A percentile compares a stretch with the other conserved stretches of the same genome.
phyloP scores from a whole-genome alignment of 2,113 vertebrate species.

The Cyprinodon variegatus region DNA sequence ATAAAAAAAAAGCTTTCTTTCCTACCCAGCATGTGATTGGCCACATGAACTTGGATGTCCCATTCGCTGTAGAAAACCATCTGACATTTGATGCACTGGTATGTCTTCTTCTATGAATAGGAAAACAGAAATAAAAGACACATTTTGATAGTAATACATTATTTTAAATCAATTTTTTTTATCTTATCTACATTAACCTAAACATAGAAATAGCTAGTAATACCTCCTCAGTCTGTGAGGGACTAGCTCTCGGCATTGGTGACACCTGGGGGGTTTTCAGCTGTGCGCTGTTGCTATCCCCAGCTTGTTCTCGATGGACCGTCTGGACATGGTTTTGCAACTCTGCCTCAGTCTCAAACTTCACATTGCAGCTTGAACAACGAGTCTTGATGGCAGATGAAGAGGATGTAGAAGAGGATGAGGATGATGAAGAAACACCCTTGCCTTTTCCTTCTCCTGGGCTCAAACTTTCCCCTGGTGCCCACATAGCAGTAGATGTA shows the following conservation, averaged over 20 bases:
- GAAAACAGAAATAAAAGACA: constrained; percentile 39
- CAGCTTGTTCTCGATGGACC: constrained; percentile 89
- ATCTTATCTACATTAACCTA: background rate
- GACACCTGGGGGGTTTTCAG: constrained; percentile 96
- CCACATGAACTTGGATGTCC: constrained; percentile 99
- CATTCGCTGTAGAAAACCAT: constrained; percentile 99
- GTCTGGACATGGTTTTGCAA: constrained; percentile 94
- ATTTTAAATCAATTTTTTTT: background rate
- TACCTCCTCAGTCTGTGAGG: constrained; percentile 98
- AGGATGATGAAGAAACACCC: constrained; percentile 81
- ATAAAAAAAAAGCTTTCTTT: constrained; percentile 38
- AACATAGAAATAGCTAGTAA: constrained; percentile 7
- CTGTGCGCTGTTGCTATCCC: constrained; percentile 87
- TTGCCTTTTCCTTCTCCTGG: constrained; percentile 90
- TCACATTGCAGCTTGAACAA: constrained; percentile 97
- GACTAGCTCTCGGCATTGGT: constrained; percentile 96
- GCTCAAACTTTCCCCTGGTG: constrained; percentile 87
- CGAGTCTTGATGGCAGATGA: constrained; percentile 85
- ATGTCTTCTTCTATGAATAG: constrained; percentile 94
- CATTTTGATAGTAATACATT: background rate
- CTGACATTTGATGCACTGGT: constrained; percentile 99
- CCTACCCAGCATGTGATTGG: constrained; percentile 99
- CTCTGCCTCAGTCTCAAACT: constrained; percentile 97
- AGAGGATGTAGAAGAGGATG: constrained; percentile 77
- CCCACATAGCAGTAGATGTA: constrained; percentile 78